Evolutionary conservation across 2,797 vertebrate genomes (phyloP), one percentile per base, ranked within the genome.

Genomic region (Geotrypetes seraphini): DNA sequence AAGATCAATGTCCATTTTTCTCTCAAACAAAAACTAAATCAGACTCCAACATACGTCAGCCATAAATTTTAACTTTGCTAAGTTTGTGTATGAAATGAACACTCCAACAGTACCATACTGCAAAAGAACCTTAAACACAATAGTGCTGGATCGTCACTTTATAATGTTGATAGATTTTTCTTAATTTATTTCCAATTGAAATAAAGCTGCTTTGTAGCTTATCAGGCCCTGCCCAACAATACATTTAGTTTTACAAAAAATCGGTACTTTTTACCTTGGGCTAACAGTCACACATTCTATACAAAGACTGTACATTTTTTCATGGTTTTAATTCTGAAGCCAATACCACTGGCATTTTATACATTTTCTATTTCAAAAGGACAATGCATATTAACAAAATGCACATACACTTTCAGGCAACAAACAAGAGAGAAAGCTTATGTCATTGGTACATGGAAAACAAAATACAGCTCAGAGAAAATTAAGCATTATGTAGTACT

Each of bases 401-500:
- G 56, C 71, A 28, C 37, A 64, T 79, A 67, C 73, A 83, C 56
- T 74, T 70, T 82, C 75, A 83, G 81, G 79, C 75, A 81, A 75
- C 79, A 78, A 86, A 69, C 50, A 8, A 20, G 51, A 52, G 7
- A 19, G 25, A 53, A 60, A 89, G 81, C 79, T 86, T 93, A 92
- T 91, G 79, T 77, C 71, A 73, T 84, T 79, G 75, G 78, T 83
- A 88, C 60, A 81, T 64, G 75, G 71, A 51, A 84, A 84, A 86
- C 66, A 74, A 75, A 77, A 64, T 56, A 73, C 47, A 72, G 69
- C 60, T 54, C 64, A 79, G 78, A 69, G 61, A 75, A 85, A 84
- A 75, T 64, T 73, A 66, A 87, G 74, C 82, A 83, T 94, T 96
- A 92, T 92, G 97, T 97, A 97, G 92, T 90, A 81, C 49, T 50